Base-by-base conservation (phyloP, 2,797 vertebrate species). In the Epinephelus coioides region DNA sequence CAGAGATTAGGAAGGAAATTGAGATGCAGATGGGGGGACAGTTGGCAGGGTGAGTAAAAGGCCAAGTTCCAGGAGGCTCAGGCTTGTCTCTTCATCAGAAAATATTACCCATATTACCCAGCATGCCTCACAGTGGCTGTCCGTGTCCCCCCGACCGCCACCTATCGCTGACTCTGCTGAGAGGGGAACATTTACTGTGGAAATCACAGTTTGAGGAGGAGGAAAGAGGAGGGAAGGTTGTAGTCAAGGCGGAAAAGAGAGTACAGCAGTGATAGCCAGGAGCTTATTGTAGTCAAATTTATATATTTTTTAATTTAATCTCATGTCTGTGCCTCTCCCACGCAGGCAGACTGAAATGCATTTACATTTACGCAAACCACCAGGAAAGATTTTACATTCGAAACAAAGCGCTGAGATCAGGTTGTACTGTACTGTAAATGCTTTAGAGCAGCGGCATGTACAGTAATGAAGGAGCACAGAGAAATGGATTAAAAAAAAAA, bases 61-160 rank as follows among this genome's bases (percentile, higher is more conserved):
- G 47, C 59, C 23, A 53, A 74, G 53, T 82, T 88, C 73, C 38
- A 13, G 63, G 71, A 80, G 59, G 76, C 64, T 69, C 10, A 21
- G 56, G 55, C 64, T 62, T 82, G 69, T 78, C 76, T 69, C 73
- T 88, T 89, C 88, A 88, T 90, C 82, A 81, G 71, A 90, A 89
- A 90, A 86, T 86, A 87, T 83, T 84, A 86, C 67, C 76, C 75
- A 66, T 70, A 86, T 86, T 83, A 88, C 86, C 88, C 88, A 91
- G 86, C 88, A 83, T 86, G 82, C 85, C 76, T 91, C 88, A 73
- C 67, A 86, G 85, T 73, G 53, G 64, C 77, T 81, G 76, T 49
- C 73, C 21, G 2, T 60, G 55, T 74, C 77, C 72, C 72, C 44
- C 46, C 5, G 18, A 46, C 77, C 40, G 76, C 73, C 67, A 81